phyloP scores from a whole-genome alignment of 1,140 invertebrate genomes.

The Diabrotica undecimpunctata region DNA sequence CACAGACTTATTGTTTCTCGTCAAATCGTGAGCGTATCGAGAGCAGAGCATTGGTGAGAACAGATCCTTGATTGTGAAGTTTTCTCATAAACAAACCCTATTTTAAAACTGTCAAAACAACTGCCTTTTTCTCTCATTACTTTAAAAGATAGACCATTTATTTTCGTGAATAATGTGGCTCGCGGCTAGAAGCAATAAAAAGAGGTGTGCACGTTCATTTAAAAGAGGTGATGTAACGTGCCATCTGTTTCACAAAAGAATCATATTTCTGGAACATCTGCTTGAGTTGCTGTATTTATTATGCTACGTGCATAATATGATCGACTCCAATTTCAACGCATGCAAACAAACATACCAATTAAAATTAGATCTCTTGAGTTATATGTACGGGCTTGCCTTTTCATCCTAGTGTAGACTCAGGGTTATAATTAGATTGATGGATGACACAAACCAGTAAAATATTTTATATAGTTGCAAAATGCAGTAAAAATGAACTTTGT shows the following conservation, averaged over 20 bases:
- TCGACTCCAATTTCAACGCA: not conserved
- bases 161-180: not conserved
- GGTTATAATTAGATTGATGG: too few relatives aligned
- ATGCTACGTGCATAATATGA: not conserved
- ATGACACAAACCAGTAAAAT: too few relatives aligned
- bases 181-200: not conserved
- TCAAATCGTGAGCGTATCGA: too few relatives aligned
- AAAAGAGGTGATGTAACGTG: not conserved
- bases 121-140: not conserved
- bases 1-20: too few relatives aligned
- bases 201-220: not conserved
- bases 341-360: not conserved
- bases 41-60: too few relatives aligned
- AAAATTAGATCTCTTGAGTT: not conserved
- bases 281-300: not conserved
- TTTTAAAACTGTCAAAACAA: too few relatives aligned
- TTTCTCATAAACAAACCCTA: too few relatives aligned
- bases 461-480: too few relatives aligned
- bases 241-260: conserved; percentile 2
- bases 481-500: too few relatives aligned
- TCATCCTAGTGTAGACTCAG: too few relatives aligned
- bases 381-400: too few relatives aligned
- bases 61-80: too few relatives aligned
- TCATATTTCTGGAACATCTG: conserved; percentile 2
- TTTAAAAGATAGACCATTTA: not conserved